Percentiles rank a stretch among this genome's conserved stretches.
Conservation (phyloP, 1,140 invertebrate genomes). For the Drosophila sturtevanti region DNA sequence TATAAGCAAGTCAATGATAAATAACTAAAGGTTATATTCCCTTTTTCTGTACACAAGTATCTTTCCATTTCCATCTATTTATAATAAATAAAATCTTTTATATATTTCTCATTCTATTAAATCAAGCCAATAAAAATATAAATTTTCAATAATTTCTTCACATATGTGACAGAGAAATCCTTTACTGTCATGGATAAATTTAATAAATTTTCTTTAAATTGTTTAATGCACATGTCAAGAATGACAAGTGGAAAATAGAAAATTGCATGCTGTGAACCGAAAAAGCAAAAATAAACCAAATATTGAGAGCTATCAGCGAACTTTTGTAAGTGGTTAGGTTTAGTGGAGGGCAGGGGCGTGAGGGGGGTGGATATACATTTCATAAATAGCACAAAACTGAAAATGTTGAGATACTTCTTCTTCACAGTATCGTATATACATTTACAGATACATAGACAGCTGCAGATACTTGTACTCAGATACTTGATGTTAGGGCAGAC, state of each 20-base stretch:
- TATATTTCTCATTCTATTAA: background rate
- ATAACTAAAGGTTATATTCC: too few species aligned
- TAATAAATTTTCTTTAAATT: background rate
- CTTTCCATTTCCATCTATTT: too few species aligned
- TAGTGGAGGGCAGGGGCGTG: background rate
- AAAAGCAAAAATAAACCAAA: background rate
- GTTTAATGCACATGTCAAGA: conserved; percentile 22
- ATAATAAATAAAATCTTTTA: too few species aligned
- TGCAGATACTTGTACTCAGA: conserved; percentile 40
- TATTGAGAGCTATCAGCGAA: conserved; percentile 43
- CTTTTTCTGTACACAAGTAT: too few species aligned
- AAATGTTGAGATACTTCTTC: conserved; percentile 45
- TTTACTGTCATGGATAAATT: background rate
- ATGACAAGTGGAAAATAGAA: conserved; percentile 14
- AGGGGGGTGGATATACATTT: conserved; percentile 27
- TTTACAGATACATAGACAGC: conserved; percentile 22
- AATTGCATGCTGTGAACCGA: conserved; percentile 41
- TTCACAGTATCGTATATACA: conserved; percentile 22
- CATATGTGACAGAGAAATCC: background rate
- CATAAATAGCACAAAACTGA: conserved; percentile 39
- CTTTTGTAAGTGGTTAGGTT: conserved; percentile 9
- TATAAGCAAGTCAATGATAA: too few species aligned
- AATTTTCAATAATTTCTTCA: background rate
- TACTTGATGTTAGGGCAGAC: conserved; percentile 62
- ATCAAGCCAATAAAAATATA: background rate